A percentile compares a stretch with the other conserved stretches of the same genome.
Conservation (phyloP, 2,797 vertebrate genomes). For the Trichosurus vulpecula region DNA sequence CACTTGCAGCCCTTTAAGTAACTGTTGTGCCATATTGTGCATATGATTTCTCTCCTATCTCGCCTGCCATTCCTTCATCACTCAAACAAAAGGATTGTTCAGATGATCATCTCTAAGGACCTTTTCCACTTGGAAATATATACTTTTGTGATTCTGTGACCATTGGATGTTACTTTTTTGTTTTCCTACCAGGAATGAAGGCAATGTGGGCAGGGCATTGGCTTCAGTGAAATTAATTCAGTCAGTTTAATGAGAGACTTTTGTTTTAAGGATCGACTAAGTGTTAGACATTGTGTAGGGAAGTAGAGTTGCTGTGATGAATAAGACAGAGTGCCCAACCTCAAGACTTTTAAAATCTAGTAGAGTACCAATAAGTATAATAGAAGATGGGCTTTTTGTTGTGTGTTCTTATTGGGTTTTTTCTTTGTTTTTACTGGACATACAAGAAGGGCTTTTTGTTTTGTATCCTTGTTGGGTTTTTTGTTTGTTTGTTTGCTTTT, state of each 20-base stretch:
- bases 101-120: not conserved
- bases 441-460: no score
- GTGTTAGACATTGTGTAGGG: no score
- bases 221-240: not conserved
- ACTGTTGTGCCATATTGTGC: not conserved
- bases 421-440: no score
- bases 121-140: not conserved
- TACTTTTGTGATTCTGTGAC: not conserved
- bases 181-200: not conserved
- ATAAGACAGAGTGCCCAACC: not conserved
- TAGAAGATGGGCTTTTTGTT: not conserved
- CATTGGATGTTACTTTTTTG: not conserved
- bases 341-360: not conserved
- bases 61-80: not conserved
- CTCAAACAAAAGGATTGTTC: not conserved
- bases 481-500: no score
- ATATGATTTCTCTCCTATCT: not conserved
- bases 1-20: not conserved
- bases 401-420: no score
- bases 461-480: no score
- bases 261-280: not conserved
- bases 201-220: not conserved
- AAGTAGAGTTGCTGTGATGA: not conserved
- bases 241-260: not conserved
- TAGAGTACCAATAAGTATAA: not conserved